These are phyloP conservation scores for Tenodera sinensis DNA, from an alignment of 2,888 invertebrate genomes.

Conservation along the genomic window DNA sequence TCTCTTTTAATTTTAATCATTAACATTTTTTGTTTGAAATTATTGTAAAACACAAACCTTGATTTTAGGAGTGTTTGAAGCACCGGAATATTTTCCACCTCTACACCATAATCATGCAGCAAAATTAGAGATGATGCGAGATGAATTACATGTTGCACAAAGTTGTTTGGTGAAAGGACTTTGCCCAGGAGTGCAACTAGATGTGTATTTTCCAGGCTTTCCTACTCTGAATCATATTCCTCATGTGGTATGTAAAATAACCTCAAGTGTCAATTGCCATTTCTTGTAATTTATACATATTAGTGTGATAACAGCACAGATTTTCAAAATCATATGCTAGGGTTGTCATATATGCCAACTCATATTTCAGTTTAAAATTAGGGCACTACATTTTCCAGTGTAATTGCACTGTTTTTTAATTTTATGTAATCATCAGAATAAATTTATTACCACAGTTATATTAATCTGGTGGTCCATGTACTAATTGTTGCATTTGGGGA, in stretches of 20 bases:
- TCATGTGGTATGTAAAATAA: conserved; percentile 60
- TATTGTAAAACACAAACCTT: not conserved
- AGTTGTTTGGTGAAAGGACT: conserved; percentile 65
- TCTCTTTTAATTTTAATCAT: not conserved
- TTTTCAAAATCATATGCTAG: not conserved
- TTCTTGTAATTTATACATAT: not conserved
- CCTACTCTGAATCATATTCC: conserved; percentile 84
- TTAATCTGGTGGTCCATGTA: too few relatives aligned
- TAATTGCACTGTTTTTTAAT: too few relatives aligned
- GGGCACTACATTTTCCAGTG: too few relatives aligned
- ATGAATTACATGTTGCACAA: conserved; percentile 57
- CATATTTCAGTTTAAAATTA: too few relatives aligned
- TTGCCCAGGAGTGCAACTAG: conserved; percentile 61
- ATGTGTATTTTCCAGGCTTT: conserved; percentile 83
- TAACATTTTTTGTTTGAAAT: not conserved
- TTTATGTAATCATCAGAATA: too few relatives aligned
- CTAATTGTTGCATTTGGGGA: too few relatives aligned
- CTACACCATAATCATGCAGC: conserved; percentile 56
- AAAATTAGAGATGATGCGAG: conserved; percentile 50
- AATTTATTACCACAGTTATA: too few relatives aligned
- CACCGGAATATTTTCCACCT: conserved; percentile 62
- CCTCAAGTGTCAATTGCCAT: not conserved
- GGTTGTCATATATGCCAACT: too few relatives aligned
- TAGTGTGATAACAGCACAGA: not conserved
- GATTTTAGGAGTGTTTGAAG: conserved; percentile 40